Evolutionary conservation across 2,888 invertebrate genomes (phyloP).

Genomic region (Metacarcinus magister): DNA sequence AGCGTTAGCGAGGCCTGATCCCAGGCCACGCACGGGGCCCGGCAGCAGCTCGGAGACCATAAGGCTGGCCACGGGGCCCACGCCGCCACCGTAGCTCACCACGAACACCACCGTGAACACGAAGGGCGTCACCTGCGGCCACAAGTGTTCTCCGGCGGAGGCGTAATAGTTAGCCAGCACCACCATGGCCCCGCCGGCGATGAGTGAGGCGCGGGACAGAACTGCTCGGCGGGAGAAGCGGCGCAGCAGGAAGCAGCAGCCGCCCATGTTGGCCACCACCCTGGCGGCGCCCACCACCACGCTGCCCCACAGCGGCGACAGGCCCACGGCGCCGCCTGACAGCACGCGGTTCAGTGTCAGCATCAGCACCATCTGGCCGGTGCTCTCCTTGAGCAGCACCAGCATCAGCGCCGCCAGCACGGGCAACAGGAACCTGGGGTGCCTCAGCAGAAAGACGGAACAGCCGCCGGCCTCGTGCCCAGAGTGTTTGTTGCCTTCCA

Average conservation of each 20-base stretch:
- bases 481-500: not conserved
- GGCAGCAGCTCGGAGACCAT: conserved; percentile 77
- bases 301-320: conserved; percentile 72
- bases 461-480: not conserved
- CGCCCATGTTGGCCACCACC: conserved; percentile 63
- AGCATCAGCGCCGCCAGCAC: conserved; percentile 61
- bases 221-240: conserved; percentile 65
- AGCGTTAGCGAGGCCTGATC: conserved; percentile 68
- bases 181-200: conserved; percentile 63
- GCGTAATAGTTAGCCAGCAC: conserved; percentile 61
- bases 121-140: conserved; percentile 65
- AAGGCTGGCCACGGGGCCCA: conserved; percentile 72
- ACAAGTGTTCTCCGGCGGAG: not conserved
- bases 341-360: conserved; percentile 68
- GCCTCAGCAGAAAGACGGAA: not conserved
- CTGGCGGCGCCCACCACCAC: conserved; percentile 66
- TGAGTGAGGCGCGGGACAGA: conserved; percentile 50
- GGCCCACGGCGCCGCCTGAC: conserved; percentile 47
- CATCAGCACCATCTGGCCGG: conserved; percentile 75
- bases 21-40: conserved; percentile 72
- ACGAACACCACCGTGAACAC: conserved; percentile 67
- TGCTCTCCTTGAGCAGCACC: conserved; percentile 75
- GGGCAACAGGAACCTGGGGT: conserved; percentile 61
- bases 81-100: conserved; percentile 71
- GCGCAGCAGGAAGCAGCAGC: conserved; percentile 57